These are phyloP conservation scores for Echinops telfairi DNA, from an alignment of 2,113 vertebrate species.

Conservation along the genomic window DNA sequence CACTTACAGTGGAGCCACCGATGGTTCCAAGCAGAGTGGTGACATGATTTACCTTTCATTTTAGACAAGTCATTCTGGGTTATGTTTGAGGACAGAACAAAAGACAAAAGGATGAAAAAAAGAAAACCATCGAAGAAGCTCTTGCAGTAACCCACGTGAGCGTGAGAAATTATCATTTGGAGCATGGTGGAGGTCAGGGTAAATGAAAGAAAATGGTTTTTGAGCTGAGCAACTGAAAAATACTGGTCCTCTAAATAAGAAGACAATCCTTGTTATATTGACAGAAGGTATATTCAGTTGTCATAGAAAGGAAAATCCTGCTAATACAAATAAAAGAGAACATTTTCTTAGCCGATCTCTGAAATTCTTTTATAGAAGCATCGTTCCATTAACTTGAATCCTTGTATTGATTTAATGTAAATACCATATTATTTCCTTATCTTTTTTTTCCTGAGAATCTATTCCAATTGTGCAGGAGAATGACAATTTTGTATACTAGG, in stretches of 20 bases:
- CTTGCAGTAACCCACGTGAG: not conserved
- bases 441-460: not conserved
- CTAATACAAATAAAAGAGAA: not conserved
- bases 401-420: not conserved
- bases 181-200: not conserved
- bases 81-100: not conserved
- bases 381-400: not conserved
- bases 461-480: not conserved
- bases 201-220: not conserved
- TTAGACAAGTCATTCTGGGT: not conserved
- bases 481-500: not conserved
- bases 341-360: not conserved
- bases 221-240: not conserved
- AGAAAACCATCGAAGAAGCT: not conserved
- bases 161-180: not conserved
- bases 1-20: not conserved
- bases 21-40: not conserved
- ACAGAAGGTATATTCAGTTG: not conserved
- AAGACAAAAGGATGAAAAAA: not conserved
- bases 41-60: not conserved
- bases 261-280: not conserved
- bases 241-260: not conserved
- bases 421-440: slow-evolving; percentile 14
- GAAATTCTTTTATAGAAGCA: not conserved
- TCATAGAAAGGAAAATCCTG: not conserved